These are phyloP conservation scores for Typhlichthys subterraneus DNA, from an alignment of 2,797 vertebrate species.

Conservation along the genomic window DNA sequence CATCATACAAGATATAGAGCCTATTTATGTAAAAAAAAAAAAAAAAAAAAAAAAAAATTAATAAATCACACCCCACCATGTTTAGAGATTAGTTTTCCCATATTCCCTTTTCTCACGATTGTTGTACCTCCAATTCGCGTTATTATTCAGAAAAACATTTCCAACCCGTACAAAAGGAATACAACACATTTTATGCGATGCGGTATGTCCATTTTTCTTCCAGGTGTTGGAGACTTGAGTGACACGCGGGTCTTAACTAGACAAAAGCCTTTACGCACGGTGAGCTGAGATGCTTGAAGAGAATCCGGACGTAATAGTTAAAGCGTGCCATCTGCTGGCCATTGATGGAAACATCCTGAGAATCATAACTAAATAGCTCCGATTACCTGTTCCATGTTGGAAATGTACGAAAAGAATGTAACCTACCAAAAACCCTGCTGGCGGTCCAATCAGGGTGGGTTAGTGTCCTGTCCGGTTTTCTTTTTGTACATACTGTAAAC, in stretches of 20 bases:
- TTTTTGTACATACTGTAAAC: no score
- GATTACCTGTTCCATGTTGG: not conserved
- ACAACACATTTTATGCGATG: not conserved
- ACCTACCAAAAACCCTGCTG: no score
- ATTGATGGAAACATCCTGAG: no score
- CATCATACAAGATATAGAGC: not conserved
- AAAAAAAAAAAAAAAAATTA: not conserved
- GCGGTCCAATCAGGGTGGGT: no score
- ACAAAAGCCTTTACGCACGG: not conserved
- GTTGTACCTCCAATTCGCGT: not conserved
- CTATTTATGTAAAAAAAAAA: not conserved
- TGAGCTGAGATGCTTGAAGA: not conserved
- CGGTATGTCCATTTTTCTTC: not conserved
- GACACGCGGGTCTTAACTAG: not conserved
- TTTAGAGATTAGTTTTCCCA: conserved; percentile 69
- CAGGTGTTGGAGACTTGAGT: not conserved
- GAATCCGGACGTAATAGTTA: not conserved
- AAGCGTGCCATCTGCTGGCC: conserved; percentile 5
- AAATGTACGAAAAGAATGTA: no score
- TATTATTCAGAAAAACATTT: conserved; percentile 16
- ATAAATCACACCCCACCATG: conserved; percentile 45
- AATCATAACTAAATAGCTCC: not conserved
- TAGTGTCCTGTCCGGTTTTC: no score
- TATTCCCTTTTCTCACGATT: conserved; percentile 15
- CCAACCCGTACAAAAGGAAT: not conserved